These are phyloP conservation scores for Aphrophora alni DNA, from an alignment of 2,888 invertebrate species.

Conservation along the genomic window DNA sequence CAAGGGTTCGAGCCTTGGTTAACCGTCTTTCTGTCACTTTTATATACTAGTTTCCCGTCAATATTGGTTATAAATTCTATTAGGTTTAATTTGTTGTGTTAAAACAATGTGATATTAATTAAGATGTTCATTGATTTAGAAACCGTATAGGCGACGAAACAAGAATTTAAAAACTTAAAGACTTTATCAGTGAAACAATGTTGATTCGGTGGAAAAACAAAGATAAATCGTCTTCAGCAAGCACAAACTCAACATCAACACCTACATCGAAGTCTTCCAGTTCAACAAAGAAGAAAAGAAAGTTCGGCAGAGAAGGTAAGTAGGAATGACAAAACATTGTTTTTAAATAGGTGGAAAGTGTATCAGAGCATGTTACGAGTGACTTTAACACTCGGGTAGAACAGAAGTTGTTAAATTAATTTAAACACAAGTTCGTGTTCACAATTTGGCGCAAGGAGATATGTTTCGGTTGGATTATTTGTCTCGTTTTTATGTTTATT, in stretches of 20 bases:
- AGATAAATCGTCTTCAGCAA: conserved; percentile 48
- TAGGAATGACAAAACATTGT: background rate
- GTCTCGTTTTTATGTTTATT: background rate
- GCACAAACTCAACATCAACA: conserved; percentile 33
- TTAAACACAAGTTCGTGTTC: background rate
- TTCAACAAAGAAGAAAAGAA: conserved; percentile 75
- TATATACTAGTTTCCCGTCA: too few species aligned
- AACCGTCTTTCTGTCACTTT: too few species aligned
- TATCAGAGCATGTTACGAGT: background rate
- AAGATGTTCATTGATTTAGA: too few species aligned
- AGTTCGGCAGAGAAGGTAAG: conserved; percentile 76
- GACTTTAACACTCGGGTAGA: background rate
- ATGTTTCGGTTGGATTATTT: background rate
- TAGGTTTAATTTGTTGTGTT: too few species aligned
- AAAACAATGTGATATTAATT: too few species aligned
- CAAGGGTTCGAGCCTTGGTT: too few species aligned
- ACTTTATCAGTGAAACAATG: conserved; percentile 43
- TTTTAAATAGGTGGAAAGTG: background rate
- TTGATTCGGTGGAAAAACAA: conserved; percentile 54
- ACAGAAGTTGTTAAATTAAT: background rate
- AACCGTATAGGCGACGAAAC: background rate
- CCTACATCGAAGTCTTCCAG: conserved; percentile 46
- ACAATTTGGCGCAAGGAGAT: background rate
- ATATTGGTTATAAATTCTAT: too few species aligned
- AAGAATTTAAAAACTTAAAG: background rate